Evolutionary conservation across 2,113 vertebrate species (phyloP), one percentile per base, ranked within the genome.

Genomic region (Chrysochloris asiatica): DNA sequence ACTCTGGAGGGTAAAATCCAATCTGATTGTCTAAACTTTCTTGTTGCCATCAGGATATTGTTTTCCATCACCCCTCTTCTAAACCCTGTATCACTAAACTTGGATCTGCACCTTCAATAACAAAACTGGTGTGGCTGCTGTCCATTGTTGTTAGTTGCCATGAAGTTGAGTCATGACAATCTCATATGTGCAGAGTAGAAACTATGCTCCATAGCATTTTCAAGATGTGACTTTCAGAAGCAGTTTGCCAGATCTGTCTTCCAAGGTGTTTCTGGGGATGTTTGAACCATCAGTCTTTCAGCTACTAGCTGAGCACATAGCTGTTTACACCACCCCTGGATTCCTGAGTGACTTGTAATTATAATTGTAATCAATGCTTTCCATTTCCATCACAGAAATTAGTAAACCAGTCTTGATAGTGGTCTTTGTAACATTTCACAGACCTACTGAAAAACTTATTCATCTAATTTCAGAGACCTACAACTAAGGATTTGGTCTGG

Each of bases 1-100:
- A 43, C 93, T 95, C 92, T 28, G 77, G 65, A 92, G 89, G 61
- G 82, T 69, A 85, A 72, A 88, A 93, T 71, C 86, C 6, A 33
- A 43, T 83, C 90, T 80, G 61, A 88, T 79, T 43, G 54, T 77
- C 71, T 95, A 90, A 93, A 82, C 77, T 89, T 61, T 69, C 72
- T 43, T n/a, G 0, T 65, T 56, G 36, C 54, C 28, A 8, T 67
- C 48, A 38, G 63, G 69, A 30, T 52, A 3, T 16, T 56, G 43
- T 2, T 87, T 26, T 33, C 50, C 26, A 4, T 6, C 43, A 33
- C 2, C 16, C 38, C n/a, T 56, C 76, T 83, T 67, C 38, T 36
- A 22, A 48, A 19, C 14, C 2, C 17, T 10, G 0, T 2, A 30
- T 59, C 17, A 0, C n/a, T 59, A 43, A 89, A 36, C 19, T 24